Percentiles rank a stretch among this genome's conserved stretches.
phyloP scores from a whole-genome alignment of 1,140 invertebrate genomes.

The Ptiloglossa arizonensis region DNA sequence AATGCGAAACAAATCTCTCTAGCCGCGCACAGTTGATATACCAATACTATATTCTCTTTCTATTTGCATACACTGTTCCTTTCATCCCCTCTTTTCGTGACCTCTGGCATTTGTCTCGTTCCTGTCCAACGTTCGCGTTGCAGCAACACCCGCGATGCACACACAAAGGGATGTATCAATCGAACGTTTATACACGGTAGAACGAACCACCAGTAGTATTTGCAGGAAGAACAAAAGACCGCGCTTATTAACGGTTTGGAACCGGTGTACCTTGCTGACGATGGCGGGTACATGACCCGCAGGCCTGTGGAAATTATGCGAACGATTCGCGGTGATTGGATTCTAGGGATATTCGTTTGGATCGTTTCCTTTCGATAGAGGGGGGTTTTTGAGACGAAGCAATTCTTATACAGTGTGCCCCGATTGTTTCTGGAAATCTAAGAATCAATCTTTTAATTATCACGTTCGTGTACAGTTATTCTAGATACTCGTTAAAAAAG shows the following conservation, averaged over 20 bases:
- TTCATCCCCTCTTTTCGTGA: not conserved
- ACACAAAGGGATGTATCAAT: slow-evolving; percentile 31
- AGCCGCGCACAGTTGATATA: too few species aligned
- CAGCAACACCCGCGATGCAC: not conserved
- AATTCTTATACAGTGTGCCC: not conserved
- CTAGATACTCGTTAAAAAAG: too few species aligned
- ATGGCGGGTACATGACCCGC: not conserved
- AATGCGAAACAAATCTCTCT: not conserved
- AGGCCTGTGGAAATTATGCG: not conserved
- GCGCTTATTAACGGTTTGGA: slow-evolving; percentile 8
- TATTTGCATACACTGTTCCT: not conserved
- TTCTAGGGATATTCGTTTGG: not conserved
- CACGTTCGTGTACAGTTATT: too few species aligned
- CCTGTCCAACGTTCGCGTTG: not conserved
- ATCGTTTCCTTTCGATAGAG: not conserved
- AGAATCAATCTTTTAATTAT: too few species aligned
- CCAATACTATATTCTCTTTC: not conserved
- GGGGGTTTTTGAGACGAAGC: not conserved
- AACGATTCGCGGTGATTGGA: not conserved
- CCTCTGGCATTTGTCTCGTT: not conserved
- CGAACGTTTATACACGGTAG: slow-evolving; percentile 26
- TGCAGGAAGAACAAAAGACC: slow-evolving; percentile 15
- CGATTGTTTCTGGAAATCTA: not conserved
- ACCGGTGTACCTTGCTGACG: not conserved
- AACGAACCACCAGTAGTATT: not conserved